Conservation (phyloP, 2,113 vertebrate species). For the Nestor notabilis region DNA sequence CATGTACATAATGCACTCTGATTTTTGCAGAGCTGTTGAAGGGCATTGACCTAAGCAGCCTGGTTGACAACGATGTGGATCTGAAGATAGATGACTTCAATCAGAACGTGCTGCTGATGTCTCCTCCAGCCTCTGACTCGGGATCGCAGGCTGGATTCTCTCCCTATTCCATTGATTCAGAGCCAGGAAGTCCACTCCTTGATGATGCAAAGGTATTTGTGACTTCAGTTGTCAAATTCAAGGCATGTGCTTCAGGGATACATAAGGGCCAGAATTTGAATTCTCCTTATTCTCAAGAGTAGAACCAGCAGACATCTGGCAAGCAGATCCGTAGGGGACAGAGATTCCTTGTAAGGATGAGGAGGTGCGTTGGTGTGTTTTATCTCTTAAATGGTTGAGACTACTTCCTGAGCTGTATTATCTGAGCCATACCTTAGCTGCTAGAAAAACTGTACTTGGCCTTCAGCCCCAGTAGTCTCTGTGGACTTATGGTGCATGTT, state of each 20-base stretch:
- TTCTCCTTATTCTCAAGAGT: not conserved
- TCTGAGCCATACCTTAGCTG: not conserved
- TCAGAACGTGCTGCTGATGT: conserved; percentile 90
- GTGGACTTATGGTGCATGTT: not conserved
- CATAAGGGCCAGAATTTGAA: not conserved
- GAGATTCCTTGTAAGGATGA: not conserved
- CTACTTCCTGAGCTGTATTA: not conserved
- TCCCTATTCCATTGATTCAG: conserved; percentile 94
- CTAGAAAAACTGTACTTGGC: not conserved
- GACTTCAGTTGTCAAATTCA: not conserved
- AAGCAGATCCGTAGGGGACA: not conserved
- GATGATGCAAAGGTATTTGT: conserved; percentile 89
- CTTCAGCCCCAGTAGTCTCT: not conserved
- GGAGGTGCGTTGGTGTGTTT: not conserved
- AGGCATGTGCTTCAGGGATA: not conserved
- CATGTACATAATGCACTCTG: not conserved
- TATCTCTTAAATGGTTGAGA: not conserved
- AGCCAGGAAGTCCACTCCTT: conserved; percentile 91
- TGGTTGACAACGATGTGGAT: conserved; percentile 85
- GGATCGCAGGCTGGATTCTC: conserved; percentile 93
- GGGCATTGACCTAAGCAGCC: conserved; percentile 79
- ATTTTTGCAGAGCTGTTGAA: conserved; percentile 79
- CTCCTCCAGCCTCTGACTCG: conserved; percentile 93
- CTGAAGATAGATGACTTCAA: conserved; percentile 88
- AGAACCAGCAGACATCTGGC: not conserved